These are phyloP conservation scores for Porites lobata DNA, from an alignment of 92 coral and sea anemone genomes.

Conservation along the genomic window DNA sequence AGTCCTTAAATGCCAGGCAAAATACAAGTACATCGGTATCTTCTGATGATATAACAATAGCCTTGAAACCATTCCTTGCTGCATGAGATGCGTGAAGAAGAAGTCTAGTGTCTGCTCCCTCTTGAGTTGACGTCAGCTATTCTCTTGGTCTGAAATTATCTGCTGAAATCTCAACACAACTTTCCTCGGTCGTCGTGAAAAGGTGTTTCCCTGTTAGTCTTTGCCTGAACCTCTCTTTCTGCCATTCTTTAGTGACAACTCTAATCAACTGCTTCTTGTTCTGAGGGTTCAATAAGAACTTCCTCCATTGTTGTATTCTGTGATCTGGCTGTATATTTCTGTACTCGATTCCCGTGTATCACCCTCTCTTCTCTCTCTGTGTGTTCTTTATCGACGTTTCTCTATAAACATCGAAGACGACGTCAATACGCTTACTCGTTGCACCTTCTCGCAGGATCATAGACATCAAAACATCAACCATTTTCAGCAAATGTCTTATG, in stretches of 20 bases:
- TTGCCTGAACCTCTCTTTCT: slow-evolving; percentile 16
- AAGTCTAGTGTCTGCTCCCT: slow-evolving; percentile 71
- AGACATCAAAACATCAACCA: slow-evolving; percentile 14
- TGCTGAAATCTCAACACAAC: neutral
- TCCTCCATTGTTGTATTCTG: slow-evolving; percentile 47
- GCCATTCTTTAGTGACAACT: slow-evolving; percentile 33
- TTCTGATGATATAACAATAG: slow-evolving; percentile 53
- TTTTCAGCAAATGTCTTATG: slow-evolving; percentile 47
- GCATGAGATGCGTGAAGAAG: slow-evolving; percentile 54
- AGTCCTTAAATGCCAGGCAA: slow-evolving; percentile 42
- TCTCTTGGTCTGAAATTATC: neutral
- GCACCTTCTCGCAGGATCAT: slow-evolving; percentile 40
- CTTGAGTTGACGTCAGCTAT: slow-evolving; percentile 38
- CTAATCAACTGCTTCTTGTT: slow-evolving; percentile 39
- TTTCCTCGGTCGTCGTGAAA: slow-evolving; percentile 21
- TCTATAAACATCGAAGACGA: slow-evolving; percentile 47
- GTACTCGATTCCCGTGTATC: slow-evolving; percentile 35
- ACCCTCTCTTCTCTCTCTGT: slow-evolving; percentile 49
- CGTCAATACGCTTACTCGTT: slow-evolving; percentile 14
- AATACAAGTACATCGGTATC: slow-evolving; percentile 71
- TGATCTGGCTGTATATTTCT: slow-evolving; percentile 45
- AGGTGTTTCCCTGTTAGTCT: slow-evolving; percentile 33
- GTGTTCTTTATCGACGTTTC: slow-evolving; percentile 54
- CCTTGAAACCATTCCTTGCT: slow-evolving; percentile 36
- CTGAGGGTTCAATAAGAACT: slow-evolving; percentile 31